Conservation (phyloP, 2,797 vertebrate genomes). For the Rhinophrynus dorsalis region DNA sequence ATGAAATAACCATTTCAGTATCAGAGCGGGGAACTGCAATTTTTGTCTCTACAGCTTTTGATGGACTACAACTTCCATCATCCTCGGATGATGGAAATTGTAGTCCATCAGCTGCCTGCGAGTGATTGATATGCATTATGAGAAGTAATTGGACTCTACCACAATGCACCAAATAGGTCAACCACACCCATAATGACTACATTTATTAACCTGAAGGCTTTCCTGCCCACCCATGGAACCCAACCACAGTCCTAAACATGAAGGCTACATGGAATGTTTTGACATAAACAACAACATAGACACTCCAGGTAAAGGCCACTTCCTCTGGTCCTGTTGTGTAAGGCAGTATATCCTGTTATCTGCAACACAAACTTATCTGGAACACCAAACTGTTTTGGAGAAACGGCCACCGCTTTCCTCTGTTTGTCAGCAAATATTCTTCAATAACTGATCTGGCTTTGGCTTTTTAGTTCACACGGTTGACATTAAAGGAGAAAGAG, state of each 20-base stretch:
- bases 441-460: no score
- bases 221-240: constrained; percentile 42
- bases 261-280: constrained; percentile 51
- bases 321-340: constrained; percentile 49
- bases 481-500: no score
- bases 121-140: no score
- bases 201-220: constrained; percentile 41
- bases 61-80: no score
- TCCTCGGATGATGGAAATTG: no score
- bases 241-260: constrained; percentile 47
- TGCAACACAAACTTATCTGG: neutral
- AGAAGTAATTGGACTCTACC: no score
- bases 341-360: constrained; percentile 48
- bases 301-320: constrained; percentile 43
- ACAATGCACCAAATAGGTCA: neutral
- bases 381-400: constrained; percentile 1
- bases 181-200: constrained; percentile 12
- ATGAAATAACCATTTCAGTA: no score
- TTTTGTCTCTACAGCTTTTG: no score
- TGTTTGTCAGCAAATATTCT: constrained; percentile 37
- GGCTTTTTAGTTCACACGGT: no score
- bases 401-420: neutral
- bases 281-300: constrained; percentile 55
- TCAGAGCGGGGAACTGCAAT: no score
- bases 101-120: no score